Conservation (phyloP, 2,113 vertebrate genomes). For the Petroica traversi region DNA sequence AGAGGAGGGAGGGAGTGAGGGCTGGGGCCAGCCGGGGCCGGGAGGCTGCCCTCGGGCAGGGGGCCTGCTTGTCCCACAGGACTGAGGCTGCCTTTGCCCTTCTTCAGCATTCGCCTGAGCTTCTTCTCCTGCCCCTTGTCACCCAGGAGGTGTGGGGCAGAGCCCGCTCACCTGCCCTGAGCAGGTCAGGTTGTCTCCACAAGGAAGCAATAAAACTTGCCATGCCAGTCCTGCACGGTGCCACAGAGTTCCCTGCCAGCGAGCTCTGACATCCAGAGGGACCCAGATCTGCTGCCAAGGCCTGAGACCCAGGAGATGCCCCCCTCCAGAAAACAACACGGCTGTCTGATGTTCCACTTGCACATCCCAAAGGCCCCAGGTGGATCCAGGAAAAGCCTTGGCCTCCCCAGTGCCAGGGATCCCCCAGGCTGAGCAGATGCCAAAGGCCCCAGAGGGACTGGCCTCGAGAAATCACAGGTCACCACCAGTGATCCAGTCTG, state of each 20-base stretch:
- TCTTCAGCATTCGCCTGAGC: neutral
- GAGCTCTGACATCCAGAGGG: neutral
- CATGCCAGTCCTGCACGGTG: neutral
- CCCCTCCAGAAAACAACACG: neutral
- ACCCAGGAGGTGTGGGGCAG: rapidly evolving
- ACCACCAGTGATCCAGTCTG: neutral
- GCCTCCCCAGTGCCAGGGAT: neutral
- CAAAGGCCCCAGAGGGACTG: neutral
- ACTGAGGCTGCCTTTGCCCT: neutral
- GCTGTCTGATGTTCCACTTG: neutral
- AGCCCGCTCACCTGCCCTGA: neutral
- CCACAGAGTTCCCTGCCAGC: neutral
- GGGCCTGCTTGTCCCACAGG: neutral
- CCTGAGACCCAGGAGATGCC: rapidly evolving
- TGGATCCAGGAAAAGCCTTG: neutral
- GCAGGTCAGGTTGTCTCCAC: neutral
- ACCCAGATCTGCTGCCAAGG: neutral
- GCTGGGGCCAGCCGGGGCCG: neutral
- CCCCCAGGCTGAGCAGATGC: neutral
- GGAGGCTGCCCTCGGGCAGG: neutral
- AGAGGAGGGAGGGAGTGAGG: neutral
- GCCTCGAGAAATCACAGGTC: neutral
- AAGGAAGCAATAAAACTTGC: neutral
- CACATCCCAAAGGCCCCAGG: rapidly evolving
- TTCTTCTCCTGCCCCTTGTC: neutral